These are phyloP conservation scores for Cassiopea andromeda DNA, from an alignment of 30 jellyfish, hydroid and myxozoan species.

Conservation along the genomic window DNA sequence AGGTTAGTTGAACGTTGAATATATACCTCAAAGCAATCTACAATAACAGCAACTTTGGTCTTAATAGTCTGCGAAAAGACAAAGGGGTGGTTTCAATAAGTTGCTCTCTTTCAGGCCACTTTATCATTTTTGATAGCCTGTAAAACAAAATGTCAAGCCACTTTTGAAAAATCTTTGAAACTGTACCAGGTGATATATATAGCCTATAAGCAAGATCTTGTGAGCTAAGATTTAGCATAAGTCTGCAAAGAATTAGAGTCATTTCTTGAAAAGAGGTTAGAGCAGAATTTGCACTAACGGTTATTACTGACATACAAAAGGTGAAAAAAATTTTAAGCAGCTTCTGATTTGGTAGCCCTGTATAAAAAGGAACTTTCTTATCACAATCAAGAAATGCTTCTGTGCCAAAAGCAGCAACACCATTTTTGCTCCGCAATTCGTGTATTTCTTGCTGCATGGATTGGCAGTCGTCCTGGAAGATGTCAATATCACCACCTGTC, in stretches of 20 bases:
- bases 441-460: slow-evolving; percentile 2
- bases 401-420: slow-evolving; percentile 35
- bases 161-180: no score
- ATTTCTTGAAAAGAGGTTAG: slow-evolving; percentile 27
- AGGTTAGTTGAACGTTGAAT: no score
- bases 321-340: slow-evolving; percentile 11
- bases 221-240: slow-evolving; percentile 26
- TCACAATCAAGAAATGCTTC: slow-evolving; percentile 42
- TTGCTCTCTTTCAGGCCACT: slow-evolving; percentile 62
- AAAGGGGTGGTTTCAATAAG: slow-evolving; percentile 42
- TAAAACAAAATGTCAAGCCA: slow-evolving; percentile 38
- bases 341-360: slow-evolving; percentile 43
- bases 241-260: slow-evolving; percentile 25
- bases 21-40: slow-evolving; percentile 69
- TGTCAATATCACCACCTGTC: background rate
- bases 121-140: slow-evolving; percentile 35
- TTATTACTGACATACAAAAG: slow-evolving; percentile 19
- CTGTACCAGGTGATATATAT: no score
- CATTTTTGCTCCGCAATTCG: background rate
- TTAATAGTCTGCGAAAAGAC: slow-evolving; percentile 15
- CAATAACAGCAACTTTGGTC: slow-evolving; percentile 21
- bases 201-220: slow-evolving; percentile 47
- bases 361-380: slow-evolving; percentile 14
- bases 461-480: slow-evolving; percentile 1
- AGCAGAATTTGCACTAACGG: slow-evolving; percentile 5